Conservation (phyloP, 2,113 vertebrate genomes). For the Solenodon paradoxus region DNA sequence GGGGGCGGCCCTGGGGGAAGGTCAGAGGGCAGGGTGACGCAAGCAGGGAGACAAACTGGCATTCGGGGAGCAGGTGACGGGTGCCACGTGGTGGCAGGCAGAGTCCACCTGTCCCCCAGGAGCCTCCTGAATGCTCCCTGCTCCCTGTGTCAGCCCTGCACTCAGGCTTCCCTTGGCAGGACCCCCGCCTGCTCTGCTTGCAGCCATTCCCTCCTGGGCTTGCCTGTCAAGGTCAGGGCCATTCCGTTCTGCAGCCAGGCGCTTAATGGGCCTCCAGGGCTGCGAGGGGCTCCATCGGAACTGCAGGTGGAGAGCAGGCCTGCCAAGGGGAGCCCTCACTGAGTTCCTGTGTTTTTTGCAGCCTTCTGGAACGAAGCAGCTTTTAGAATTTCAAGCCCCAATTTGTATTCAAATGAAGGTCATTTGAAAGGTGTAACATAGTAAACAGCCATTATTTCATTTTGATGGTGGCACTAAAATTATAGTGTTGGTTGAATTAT, state of each 20-base stretch:
- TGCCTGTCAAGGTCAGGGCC: background rate
- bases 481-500: conserved; percentile 91
- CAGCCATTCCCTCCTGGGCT: no score
- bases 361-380: conserved; percentile 80
- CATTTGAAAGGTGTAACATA: conserved; percentile 88
- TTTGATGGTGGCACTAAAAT: conserved; percentile 91
- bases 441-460: conserved; percentile 91
- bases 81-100: background rate
- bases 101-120: background rate
- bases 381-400: conserved; percentile 82
- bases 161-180: background rate
- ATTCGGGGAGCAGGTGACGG: no score
- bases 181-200: background rate
- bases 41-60: background rate
- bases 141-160: background rate
- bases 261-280: background rate
- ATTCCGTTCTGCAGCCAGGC: fast-evolving
- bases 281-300: background rate
- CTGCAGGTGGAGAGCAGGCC: background rate
- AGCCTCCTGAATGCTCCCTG: background rate
- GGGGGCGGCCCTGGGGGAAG: background rate
- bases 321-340: conserved; percentile 48
- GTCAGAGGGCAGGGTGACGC: background rate
- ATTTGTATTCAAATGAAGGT: conserved; percentile 90
- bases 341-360: conserved; percentile 75